Conservation (phyloP, 2,888 invertebrate genomes). For the Cistogaster globosa region DNA sequence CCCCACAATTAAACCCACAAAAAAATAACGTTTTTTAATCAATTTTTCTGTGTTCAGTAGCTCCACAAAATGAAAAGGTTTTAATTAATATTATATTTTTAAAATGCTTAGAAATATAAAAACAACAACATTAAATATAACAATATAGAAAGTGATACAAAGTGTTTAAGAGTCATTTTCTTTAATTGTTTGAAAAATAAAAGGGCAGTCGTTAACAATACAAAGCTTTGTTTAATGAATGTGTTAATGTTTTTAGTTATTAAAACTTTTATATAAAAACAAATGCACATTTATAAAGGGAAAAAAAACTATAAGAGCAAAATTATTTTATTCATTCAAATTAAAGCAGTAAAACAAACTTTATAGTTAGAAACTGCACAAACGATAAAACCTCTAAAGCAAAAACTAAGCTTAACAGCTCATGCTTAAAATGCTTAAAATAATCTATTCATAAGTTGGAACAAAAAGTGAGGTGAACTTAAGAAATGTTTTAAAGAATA, state of each 20-base stretch:
- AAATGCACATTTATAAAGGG: neutral
- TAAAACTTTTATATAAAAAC: conserved; percentile 52
- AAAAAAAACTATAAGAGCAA: conserved; percentile 12
- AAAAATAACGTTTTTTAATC: too few species aligned
- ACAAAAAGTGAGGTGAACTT: conserved; percentile 66
- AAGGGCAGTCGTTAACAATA: conserved; percentile 47
- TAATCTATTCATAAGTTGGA: conserved; percentile 66
- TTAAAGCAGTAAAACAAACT: conserved; percentile 14
- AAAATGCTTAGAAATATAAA: conserved; percentile 22
- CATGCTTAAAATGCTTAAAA: conserved; percentile 63
- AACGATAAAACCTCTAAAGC: conserved; percentile 42
- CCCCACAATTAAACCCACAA: too few species aligned
- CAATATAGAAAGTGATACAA: neutral
- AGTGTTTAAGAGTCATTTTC: neutral
- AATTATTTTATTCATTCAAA: conserved; percentile 46
- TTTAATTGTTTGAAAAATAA: conserved; percentile 21
- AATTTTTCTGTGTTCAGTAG: too few species aligned
- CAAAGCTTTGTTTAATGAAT: conserved; percentile 50
- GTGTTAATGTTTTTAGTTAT: conserved; percentile 49
- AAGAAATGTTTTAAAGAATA: conserved; percentile 45
- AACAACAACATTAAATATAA: conserved; percentile 11
- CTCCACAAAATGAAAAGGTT: too few species aligned
- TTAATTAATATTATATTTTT: too few species aligned
- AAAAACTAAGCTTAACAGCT: conserved; percentile 49
- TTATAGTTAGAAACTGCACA: conserved; percentile 34